Evolutionary conservation across 2,797 vertebrate species (phyloP), one percentile per base, ranked within the genome.

Genomic region (Brotula barbata): DNA sequence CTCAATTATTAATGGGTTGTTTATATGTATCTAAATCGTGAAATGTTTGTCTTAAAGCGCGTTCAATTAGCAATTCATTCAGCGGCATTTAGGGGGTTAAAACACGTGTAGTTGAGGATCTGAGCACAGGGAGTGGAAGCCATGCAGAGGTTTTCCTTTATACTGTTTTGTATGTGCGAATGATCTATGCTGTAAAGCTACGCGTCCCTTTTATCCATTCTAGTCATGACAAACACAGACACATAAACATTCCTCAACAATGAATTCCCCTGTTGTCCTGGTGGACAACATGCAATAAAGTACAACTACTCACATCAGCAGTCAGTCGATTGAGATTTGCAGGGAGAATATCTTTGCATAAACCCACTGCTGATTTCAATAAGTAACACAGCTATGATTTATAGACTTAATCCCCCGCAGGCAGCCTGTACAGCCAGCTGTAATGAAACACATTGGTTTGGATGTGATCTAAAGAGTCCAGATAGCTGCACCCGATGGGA

Each of bases 401-500:
- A 85, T 87, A 74, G 85, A 77, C 68, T 68, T 73, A 79, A 87
- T 84, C 77, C 78, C 58, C 77, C 49, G 55, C 70, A 79, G 83
- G 67, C 80, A 44, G 55, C 16, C 7, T 43, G 70, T 70, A 66
- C 70, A 68, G 85, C 73, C 73, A 76, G 68, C 62, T 76, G 72
- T 82, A 85, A 89, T 87, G 82, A 88, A 87, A 86, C 76, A 70
- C 81, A 63, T 68, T 73, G 85, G 63, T 86, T 77, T 84, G 81
- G 77, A 86, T 61, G 82, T 56, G 80, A 79, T 82, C 68, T 77
- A 43, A 71, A 25, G 75, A 70, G 83, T 44, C 66, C 63, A 66
- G 77, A 83, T 71, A 81, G 60, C 64, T n/a, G 33, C 33, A 37
- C 52, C 75, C 70, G 81, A 83, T 79, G 84, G 76, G 75, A 85